phyloP scores from a whole-genome alignment of 2,113 vertebrate species.

The Tragulus kanchil region DNA sequence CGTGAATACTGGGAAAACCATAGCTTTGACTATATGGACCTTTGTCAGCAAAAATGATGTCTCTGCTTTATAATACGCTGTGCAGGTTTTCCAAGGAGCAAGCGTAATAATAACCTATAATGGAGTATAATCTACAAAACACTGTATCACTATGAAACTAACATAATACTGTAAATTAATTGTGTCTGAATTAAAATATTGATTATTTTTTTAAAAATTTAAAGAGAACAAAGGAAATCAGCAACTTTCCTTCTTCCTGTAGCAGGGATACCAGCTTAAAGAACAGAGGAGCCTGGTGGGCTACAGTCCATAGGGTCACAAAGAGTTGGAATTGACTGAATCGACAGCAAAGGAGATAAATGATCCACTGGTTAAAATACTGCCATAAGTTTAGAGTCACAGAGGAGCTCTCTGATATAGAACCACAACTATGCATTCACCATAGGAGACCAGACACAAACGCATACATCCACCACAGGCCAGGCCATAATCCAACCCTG shows the following conservation, averaged over 20 bases:
- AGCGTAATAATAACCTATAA: neutral
- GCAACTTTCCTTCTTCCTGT: neutral
- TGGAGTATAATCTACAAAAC: neutral
- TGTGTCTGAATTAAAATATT: neutral
- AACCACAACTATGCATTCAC: neutral
- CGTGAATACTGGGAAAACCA: neutral
- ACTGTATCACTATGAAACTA: neutral
- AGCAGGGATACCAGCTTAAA: neutral
- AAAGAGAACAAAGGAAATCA: neutral
- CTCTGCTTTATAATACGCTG: neutral
- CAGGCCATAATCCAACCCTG: neutral
- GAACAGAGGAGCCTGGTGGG: neutral
- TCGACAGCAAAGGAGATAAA: neutral
- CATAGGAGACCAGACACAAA: neutral
- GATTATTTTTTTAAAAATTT: neutral
- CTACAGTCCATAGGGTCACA: neutral
- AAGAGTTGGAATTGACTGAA: neutral
- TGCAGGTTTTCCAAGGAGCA: neutral
- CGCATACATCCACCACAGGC: neutral
- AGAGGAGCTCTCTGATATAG: neutral
- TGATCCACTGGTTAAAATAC: neutral
- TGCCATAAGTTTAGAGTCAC: neutral
- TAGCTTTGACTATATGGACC: neutral
- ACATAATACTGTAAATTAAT: neutral
- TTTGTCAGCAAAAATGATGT: neutral